Conservation (phyloP, 2,888 invertebrate genomes). For the Temnothorax ravouxi region DNA sequence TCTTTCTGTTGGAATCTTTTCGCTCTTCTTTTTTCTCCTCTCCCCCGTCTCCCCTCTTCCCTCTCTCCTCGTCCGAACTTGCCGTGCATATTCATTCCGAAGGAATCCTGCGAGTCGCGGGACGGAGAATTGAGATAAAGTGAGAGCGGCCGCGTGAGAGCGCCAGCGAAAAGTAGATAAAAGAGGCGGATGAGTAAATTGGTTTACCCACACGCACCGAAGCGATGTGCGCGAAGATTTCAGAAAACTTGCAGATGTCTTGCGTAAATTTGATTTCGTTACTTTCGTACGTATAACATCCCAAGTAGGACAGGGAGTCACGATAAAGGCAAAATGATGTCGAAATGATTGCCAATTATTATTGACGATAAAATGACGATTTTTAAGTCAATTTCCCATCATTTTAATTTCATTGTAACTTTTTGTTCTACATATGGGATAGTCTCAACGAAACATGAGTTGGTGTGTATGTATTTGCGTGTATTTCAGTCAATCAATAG, state of each 20-base stretch:
- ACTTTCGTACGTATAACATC: background rate
- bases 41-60: background rate
- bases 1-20: constrained; percentile 61
- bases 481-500: background rate
- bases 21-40: constrained; percentile 3
- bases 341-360: too few relatives aligned
- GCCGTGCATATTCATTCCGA: constrained; percentile 70
- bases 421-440: too few relatives aligned
- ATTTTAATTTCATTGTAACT: too few relatives aligned
- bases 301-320: too few relatives aligned
- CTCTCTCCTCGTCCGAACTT: constrained; percentile 61
- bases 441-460: too few relatives aligned
- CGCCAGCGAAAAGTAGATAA: constrained; percentile 50
- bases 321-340: too few relatives aligned
- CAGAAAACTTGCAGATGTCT: background rate
- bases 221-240: constrained; percentile 10
- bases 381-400: too few relatives aligned
- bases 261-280: constrained; percentile 14
- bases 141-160: constrained; percentile 47
- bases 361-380: too few relatives aligned
- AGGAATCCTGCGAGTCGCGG: constrained; percentile 35
- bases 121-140: constrained; percentile 52
- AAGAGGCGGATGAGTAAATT: constrained; percentile 34
- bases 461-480: too few relatives aligned
- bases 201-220: constrained; percentile 15